Evolutionary conservation across 23 tunicate species (phyloP), one percentile per base, ranked within the genome.

Genomic region (Trididemnum nubilum): DNA sequence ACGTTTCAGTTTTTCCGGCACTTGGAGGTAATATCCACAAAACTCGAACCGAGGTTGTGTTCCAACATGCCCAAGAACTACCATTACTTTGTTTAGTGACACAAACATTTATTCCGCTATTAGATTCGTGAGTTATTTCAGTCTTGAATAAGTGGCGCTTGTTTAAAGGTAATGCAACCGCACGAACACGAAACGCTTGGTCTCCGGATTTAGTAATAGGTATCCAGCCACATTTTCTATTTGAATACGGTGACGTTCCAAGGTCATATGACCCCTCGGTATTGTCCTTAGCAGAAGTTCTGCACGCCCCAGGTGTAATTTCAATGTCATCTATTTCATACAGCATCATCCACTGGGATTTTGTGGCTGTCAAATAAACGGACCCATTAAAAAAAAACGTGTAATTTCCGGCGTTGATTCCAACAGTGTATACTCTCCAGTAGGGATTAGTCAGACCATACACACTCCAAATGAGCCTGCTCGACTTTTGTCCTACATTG

Each of bases 61-160:
- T 9, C 67, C 67, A 61, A 61, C 67, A 23, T 12, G n/a, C 26
- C 7, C 7, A 12, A 38, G 31, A 37, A 3, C 12, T n/a, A 33
- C 38, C 7, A 5, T 5, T 67, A 4, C n/a, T n/a, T n/a, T n/a
- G n/a, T n/a, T 33, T 32, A 9, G 31, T 12, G 25, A 67, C n/a
- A 24, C 74, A 67, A 67, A 67, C 38, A 33, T 67, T 67, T 3
- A 33, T 33, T 33, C 74, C 74, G 22, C 21, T 67, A 30, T n/a
- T 67, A 3, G 74, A 31, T 3, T 4, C 22, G n/a, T 67, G 38
- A 67, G 74, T 67, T 7, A 33, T 24, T 32, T 2, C n/a, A 31
- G 74, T 38, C 31, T 22, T 61, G 18, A 61, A 61, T 44, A 44
- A 9, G 9, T 44, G 54, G 54, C 9, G 54, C 54, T n/a, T n/a